Evolutionary conservation across 2,797 vertebrate genomes (phyloP), one percentile per base, ranked within the genome.

Genomic region (Cichlasoma orientale): DNA sequence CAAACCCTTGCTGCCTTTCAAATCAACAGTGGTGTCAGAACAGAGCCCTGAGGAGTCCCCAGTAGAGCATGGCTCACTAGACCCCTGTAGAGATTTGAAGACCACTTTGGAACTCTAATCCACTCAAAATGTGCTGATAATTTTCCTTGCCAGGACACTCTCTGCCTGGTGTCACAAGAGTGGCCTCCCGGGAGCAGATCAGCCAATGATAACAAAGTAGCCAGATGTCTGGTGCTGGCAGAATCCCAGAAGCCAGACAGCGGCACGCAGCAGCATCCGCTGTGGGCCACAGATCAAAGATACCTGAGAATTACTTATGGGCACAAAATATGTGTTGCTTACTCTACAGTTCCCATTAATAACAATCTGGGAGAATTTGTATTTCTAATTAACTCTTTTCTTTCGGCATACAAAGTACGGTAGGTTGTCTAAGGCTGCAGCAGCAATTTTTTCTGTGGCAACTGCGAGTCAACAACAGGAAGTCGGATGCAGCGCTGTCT

Each of bases 161-260:
- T 97, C 96, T 96, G 96, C 96, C 97, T 97, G 95, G 97, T 97
- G 98, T 99, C 97, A 96, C 96, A 91, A 95, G 94, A 96, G 95
- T 96, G 95, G 95, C 96, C 98, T 97, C 97, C 84, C 73, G 98
- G 97, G 98, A 98, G 87, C 94, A 93, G 97, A 98, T 98, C 98
- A 99, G 96, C 97, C 98, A 98, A 97, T 98, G 97, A 98, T 97
- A 99, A 98, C 98, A 98, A 98, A 99, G 98, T 99, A 98, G 97
- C 98, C 98, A 99, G 98, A 99, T 99, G 98, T 99, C 98, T 98
- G 95, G 96, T 94, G 97, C 96, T 97, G 96, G 97, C 95, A 95
- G 93, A 93, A 94, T 98, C 98, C 97, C 98, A 97, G 96, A 97
- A 97, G 98, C 97, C 96, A 94, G 96, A 95, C 96, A 96, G 96